Evolutionary conservation across 2,797 vertebrate genomes (phyloP), one percentile per base, ranked within the genome.

Genomic region (Phoebastria nigripes): DNA sequence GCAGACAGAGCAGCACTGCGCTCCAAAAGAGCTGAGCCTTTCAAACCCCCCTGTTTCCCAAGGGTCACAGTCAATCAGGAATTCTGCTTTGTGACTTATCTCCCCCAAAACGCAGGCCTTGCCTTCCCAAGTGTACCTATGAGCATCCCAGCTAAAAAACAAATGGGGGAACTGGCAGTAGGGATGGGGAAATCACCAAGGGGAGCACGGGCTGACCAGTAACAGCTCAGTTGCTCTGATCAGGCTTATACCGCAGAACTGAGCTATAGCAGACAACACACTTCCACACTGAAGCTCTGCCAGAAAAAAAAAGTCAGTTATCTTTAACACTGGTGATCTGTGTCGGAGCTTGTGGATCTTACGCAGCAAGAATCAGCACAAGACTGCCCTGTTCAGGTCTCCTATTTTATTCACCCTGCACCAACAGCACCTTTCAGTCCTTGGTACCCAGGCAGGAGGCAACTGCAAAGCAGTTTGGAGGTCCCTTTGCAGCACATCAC

Each of bases 171-270:
- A 44, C 24, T 20, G 33, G 37, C 31, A 58, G 33, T 3, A 21
- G 31, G 35, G 55, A 37, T 14, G 3, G 12, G 18, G 9, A 82
- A 52, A 29, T 1, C 19, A 44, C 25, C 2, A 1, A 31, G 39
- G 55, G 9, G 25, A 62, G 24, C 55, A 46, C 1, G 0, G 25
- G 12, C n/a, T 25, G 35, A 25, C 51, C 7, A 1, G 5, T 33
- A 19, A 11, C 1, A 0, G 20, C 31, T 7, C 37, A 19, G 47
- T 29, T 46, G 29, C 41, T 18, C 39, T 7, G 0, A 1, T 22
- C 15, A 22, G 22, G 39, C 39, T 69, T 28, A 52, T 6, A 16
- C 16, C 4, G 2, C 19, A 33, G 39, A 33, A 25, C 69, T 14
- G 11, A 81, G 69, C 77, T 33, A 19, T 4, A n/a, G 39, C 61